Evolutionary conservation across 2,888 invertebrate species (phyloP).

Genomic region (Agrenia bidenticulata): DNA sequence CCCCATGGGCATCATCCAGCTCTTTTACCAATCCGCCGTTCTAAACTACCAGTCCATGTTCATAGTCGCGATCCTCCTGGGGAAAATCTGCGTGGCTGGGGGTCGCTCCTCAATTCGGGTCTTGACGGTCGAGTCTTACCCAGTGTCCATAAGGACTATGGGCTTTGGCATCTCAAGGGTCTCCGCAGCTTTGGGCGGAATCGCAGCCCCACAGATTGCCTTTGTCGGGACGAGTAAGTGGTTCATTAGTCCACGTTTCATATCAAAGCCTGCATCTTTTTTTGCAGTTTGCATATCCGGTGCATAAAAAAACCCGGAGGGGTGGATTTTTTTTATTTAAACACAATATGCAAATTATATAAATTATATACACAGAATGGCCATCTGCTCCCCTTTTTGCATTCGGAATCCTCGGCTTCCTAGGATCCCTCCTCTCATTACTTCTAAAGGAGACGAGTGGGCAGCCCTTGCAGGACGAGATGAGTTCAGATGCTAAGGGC

Average conservation of each 20-base stretch:
- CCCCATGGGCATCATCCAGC: constrained; percentile 32
- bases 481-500: too few species aligned
- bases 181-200: constrained; percentile 39
- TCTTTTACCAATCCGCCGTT: constrained; percentile 7
- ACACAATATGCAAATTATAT: too few species aligned
- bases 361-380: too few species aligned
- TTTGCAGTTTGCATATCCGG: too few species aligned
- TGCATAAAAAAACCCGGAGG: too few species aligned
- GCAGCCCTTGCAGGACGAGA: constrained; percentile 37
- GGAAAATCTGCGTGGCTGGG: constrained; percentile 43
- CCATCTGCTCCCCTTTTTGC: constrained; percentile 42
- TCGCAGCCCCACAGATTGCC: constrained; percentile 41
- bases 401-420: constrained; percentile 38
- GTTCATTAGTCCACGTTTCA: not conserved
- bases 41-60: constrained; percentile 26
- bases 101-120: constrained; percentile 29
- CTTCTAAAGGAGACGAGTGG: constrained; percentile 42
- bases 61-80: constrained; percentile 38
- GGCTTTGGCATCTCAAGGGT: constrained; percentile 45
- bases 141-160: constrained; percentile 42
- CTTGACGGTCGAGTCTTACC: constrained; percentile 36
- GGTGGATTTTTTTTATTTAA: too few species aligned
- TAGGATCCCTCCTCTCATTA: constrained; percentile 40
- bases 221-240: constrained; percentile 40
- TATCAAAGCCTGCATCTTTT: too few species aligned